Base-by-base conservation (phyloP, 2,797 vertebrate genomes). In the Micromesistius poutassou region DNA sequence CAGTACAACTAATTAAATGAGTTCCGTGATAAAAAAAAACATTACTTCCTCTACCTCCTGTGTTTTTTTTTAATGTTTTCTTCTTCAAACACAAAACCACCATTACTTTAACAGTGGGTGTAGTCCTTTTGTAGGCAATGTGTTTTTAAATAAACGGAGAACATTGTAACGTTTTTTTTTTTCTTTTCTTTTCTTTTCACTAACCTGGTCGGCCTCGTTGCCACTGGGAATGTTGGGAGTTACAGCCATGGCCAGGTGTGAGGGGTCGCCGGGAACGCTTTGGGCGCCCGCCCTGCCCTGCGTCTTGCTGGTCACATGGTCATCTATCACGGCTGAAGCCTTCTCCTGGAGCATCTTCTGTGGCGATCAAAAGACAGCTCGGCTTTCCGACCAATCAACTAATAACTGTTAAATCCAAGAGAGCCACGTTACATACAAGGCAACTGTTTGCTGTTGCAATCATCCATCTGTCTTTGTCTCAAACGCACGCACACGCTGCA, bases 261-360 rank as follows among this genome's bases (percentile, higher is more conserved):
- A 91, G 82, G 95, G 95, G 30, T 94, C 91, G 30, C 94, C 91
- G 28, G 93, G 90, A 62, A 91, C 87, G 77, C 91, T 91, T 83
- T 97, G 96, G 12, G 93, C 90, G 83, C 94, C 94, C 85, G 89
- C 93, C 16, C 91, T 83, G 36, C 92, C 89, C 84, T 94, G 95
- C 89, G 92, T 92, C 90, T 91, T 92, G 81, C 91, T 92, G 81
- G 93, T 93, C 91, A 94, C 94, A 89, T 93, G 94, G 90, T 97
- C 96, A 88, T 98, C 96, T 78, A 94, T 94, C 92, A 96, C 96
- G 87, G 95, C 93, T 91, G 96, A 95, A 92, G 94, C 94, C 91
- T 98, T 99, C 90, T 98, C 97, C 94, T 98, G 97, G 91, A 99
- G 97, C 97, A 99, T 98, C 94, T 68, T 96, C 96, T 97, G 94